Conservation (phyloP, 2,113 vertebrate species). For the Nicator chloris region DNA sequence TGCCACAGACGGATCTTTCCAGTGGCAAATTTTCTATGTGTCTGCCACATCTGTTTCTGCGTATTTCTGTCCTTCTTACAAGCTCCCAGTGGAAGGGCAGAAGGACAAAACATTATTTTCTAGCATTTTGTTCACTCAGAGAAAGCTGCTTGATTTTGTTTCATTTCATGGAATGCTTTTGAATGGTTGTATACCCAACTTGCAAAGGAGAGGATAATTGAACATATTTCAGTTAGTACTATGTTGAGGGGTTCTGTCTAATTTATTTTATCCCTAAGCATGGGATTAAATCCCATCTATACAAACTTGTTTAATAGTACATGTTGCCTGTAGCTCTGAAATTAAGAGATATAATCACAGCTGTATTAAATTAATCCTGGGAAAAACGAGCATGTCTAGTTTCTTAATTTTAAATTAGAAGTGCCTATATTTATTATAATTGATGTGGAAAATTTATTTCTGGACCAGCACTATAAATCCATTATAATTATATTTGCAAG, state of each 20-base stretch:
- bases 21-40: neutral
- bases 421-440: slow-evolving; percentile 27
- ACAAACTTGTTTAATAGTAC: neutral
- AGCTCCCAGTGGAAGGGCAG: neutral
- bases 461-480: neutral
- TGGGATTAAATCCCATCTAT: neutral
- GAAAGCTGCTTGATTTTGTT: neutral
- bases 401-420: slow-evolving; percentile 36
- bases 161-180: neutral
- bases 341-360: neutral
- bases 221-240: neutral
- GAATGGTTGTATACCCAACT: neutral
- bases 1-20: neutral
- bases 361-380: slow-evolving; percentile 19
- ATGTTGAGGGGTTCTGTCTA: neutral
- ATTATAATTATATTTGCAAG: neutral
- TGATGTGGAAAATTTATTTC: slow-evolving; percentile 8
- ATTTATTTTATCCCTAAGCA: neutral
- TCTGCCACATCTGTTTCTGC: neutral
- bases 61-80: neutral
- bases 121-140: neutral
- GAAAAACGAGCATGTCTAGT: slow-evolving; percentile 4
- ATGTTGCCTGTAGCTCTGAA: neutral
- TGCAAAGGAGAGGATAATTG: neutral
- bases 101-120: neutral